Conservation (phyloP, 2,113 vertebrate species). For the Microcebus jonahi region DNA sequence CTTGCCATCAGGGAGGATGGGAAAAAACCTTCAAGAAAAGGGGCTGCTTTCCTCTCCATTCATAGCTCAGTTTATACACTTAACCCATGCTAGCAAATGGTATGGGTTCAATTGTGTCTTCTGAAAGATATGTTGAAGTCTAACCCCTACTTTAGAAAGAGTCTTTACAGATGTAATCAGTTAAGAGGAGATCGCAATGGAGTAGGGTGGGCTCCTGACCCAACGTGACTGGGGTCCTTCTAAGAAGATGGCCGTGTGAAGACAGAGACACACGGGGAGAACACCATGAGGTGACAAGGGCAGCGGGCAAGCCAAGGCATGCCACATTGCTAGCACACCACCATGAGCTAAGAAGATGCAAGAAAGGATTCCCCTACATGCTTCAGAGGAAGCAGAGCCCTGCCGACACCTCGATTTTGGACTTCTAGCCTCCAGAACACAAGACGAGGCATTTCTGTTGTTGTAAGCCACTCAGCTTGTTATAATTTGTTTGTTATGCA, state of each 20-base stretch:
- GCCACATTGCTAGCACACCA: neutral
- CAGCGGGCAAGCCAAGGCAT: neutral
- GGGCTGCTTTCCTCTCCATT: neutral
- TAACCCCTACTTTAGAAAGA: neutral
- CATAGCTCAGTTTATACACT: neutral
- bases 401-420: neutral
- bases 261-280: neutral
- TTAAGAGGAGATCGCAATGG: neutral
- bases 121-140: neutral
- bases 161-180: fast-evolving
- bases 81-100: neutral
- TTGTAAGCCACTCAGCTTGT: neutral
- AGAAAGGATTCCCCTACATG: neutral
- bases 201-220: neutral
- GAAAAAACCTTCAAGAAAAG: neutral
- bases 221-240: neutral
- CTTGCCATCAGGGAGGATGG: neutral
- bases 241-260: neutral
- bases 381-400: neutral
- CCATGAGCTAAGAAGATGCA: neutral
- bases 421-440: neutral
- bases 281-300: fast-evolving
- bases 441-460: neutral
- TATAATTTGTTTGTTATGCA: neutral
- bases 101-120: neutral